These are phyloP conservation scores for Periphyllus acericola DNA, from an alignment of 2,888 invertebrate genomes.

Conservation along the genomic window DNA sequence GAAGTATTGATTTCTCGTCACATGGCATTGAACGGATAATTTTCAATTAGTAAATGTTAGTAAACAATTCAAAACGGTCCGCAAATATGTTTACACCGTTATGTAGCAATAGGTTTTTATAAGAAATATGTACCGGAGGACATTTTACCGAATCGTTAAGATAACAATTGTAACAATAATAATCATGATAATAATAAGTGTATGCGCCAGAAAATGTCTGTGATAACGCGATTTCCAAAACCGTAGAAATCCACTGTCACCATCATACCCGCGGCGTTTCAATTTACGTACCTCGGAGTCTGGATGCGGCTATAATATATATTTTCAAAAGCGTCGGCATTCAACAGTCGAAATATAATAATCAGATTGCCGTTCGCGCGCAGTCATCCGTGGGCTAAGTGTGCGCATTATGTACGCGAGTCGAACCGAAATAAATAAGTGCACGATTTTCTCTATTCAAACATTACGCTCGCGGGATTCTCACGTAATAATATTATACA, in stretches of 20 bases:
- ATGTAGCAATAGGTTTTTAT: neutral
- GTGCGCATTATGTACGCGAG: neutral
- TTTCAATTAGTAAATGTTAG: too few species aligned
- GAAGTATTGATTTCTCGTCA: too few species aligned
- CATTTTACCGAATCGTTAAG: neutral
- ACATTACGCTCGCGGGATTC: neutral
- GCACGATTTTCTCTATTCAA: neutral
- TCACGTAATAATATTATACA: neutral
- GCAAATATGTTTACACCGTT: too few species aligned
- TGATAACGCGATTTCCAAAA: neutral
- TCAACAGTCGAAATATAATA: neutral
- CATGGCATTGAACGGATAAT: too few species aligned
- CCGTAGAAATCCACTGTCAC: neutral
- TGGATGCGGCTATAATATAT: neutral
- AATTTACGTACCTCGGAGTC: neutral
- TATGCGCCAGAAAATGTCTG: neutral
- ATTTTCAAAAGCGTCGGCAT: neutral
- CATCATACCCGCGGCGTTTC: neutral
- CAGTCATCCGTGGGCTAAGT: neutral
- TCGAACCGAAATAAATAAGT: neutral
- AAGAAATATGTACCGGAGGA: neutral
- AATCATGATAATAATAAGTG: too few species aligned
- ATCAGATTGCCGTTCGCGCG: neutral
- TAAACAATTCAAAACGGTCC: too few species aligned
- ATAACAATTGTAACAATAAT: neutral